Conservation (phyloP, 2,888 invertebrate species). For the Scaptomyza tumidula region DNA sequence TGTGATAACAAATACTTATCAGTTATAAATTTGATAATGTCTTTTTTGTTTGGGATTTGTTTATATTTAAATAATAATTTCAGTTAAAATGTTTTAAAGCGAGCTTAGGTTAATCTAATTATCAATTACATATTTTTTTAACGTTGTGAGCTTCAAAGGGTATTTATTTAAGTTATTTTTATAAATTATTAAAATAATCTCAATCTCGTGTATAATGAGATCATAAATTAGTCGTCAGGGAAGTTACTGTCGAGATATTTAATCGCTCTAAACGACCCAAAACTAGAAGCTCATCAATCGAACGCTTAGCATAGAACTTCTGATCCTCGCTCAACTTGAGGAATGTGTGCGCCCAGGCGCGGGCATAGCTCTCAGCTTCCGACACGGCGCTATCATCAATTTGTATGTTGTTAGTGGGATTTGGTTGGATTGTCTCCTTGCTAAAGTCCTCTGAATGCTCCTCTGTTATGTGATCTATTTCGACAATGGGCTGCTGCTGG, state of each 20-base stretch:
- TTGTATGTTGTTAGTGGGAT: conserved; percentile 1
- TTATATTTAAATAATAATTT: background rate
- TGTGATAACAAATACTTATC: background rate
- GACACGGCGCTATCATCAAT: conserved; percentile 62
- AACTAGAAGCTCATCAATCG: conserved; percentile 67
- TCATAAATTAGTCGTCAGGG: conserved; percentile 64
- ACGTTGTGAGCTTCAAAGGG: background rate
- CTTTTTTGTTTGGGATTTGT: background rate
- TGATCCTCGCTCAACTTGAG: conserved; percentile 67
- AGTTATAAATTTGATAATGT: background rate
- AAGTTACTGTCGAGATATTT: conserved; percentile 65
- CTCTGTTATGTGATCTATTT: conserved; percentile 40
- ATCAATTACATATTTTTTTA: background rate
- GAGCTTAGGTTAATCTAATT: background rate
- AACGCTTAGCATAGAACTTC: conserved; percentile 70
- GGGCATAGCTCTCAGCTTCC: conserved; percentile 67
- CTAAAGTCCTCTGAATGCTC: conserved; percentile 29
- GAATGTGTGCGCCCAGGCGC: conserved; percentile 70
- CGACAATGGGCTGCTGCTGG: conserved; percentile 30
- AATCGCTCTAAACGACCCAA: conserved; percentile 60
- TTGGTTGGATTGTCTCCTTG: conserved; percentile 38
- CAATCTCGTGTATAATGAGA: background rate
- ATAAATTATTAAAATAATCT: conserved; percentile 5
- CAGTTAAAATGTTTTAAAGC: background rate
- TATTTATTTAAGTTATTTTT: background rate